Conservation (phyloP, 2,888 invertebrate genomes). For the Drosophila cognata region DNA sequence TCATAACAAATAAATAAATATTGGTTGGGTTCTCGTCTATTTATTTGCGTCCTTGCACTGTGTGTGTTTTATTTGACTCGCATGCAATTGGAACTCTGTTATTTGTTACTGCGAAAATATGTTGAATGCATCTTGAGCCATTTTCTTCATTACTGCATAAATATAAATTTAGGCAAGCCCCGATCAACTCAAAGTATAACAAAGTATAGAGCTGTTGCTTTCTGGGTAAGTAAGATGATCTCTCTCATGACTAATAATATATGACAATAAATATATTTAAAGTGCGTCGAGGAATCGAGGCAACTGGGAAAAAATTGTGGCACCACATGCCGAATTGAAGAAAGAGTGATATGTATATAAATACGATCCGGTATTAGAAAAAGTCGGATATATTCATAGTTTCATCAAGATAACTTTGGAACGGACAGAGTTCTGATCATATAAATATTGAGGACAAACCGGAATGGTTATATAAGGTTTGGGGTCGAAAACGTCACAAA, state of each 20-base stretch:
- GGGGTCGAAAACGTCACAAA: not conserved
- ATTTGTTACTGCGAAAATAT: not conserved
- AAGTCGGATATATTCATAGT: not conserved
- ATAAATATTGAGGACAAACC: not conserved
- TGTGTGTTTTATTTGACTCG: not conserved
- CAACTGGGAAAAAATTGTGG: not conserved
- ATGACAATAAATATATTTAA: not conserved
- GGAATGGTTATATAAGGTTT: not conserved
- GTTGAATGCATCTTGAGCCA: too few relatives aligned
- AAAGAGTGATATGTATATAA: not conserved
- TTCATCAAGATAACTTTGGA: not conserved
- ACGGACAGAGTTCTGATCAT: not conserved
- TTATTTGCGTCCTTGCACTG: not conserved
- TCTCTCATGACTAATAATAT: not conserved
- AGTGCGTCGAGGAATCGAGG: not conserved
- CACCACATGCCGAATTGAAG: not conserved
- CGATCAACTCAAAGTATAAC: not conserved
- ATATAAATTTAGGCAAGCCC: not conserved
- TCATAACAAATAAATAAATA: conserved; percentile 13
- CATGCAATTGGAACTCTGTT: not conserved
- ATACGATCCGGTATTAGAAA: not conserved
- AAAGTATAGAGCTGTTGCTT: too few relatives aligned
- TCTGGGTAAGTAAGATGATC: not conserved
- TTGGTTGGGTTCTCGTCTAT: not conserved
- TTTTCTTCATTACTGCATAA: not conserved